A percentile compares a stretch with the other conserved stretches of the same genome.
Conservation (phyloP, 2,797 vertebrate species). For the Taenioides sp. region DNA sequence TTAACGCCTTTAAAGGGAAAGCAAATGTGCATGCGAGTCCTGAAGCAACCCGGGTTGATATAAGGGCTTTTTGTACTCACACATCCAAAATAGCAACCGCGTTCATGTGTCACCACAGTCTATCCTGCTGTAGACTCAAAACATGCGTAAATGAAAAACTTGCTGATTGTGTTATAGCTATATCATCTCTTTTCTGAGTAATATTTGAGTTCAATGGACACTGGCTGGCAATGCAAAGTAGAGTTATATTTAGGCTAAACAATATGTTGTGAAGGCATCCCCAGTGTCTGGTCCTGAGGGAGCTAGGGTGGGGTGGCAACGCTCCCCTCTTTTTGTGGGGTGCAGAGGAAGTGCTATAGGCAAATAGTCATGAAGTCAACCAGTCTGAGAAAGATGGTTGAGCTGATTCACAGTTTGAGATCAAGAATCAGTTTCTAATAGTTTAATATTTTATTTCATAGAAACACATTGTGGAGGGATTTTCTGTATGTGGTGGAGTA, state of each 20-base stretch:
- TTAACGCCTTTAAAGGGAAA: constrained; percentile 19
- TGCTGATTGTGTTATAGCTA: background rate
- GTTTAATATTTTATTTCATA: background rate
- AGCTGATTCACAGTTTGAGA: background rate
- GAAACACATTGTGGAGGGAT: background rate
- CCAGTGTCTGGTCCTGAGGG: background rate
- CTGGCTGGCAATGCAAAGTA: background rate
- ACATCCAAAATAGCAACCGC: constrained; percentile 32
- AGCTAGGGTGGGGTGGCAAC: background rate
- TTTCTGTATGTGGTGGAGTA: background rate
- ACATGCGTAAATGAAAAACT: background rate
- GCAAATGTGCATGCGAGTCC: constrained; percentile 40
- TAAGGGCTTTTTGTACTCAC: constrained; percentile 35
- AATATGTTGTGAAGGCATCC: constrained; percentile 6
- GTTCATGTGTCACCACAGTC: constrained; percentile 25
- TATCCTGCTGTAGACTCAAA: constrained; percentile 4
- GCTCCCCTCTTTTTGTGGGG: background rate
- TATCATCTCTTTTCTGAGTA: background rate
- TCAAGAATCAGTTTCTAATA: background rate
- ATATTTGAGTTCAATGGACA: background rate
- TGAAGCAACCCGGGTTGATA: constrained; percentile 47
- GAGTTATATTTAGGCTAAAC: background rate
- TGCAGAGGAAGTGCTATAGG: background rate
- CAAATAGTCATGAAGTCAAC: background rate
- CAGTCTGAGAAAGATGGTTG: too few relatives aligned